phyloP scores from a whole-genome alignment of 2,797 vertebrate genomes.

The Dendrocincla tyrannina region DNA sequence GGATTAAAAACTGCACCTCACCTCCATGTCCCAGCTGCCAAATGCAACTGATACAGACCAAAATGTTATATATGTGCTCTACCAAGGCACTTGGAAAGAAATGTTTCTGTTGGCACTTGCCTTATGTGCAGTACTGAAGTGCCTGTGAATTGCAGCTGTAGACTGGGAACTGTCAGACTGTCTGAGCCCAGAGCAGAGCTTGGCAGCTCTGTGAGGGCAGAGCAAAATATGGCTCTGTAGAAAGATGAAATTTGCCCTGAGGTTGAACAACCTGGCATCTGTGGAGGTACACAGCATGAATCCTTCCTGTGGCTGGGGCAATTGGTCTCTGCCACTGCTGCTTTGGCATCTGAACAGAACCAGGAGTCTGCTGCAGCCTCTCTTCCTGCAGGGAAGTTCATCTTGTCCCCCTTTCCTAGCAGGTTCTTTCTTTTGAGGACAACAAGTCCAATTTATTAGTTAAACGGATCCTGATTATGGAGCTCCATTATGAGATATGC shows the following conservation, averaged over 20 bases:
- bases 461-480: neutral
- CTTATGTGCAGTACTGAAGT: rapidly evolving
- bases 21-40: neutral
- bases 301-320: neutral
- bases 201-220: neutral
- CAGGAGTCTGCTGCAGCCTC: neutral
- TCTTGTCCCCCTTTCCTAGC: neutral
- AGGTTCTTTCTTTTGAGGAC: neutral
- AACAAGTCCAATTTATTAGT: too few species aligned
- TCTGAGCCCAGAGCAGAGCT: neutral
- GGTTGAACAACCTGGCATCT: neutral
- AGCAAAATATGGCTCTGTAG: neutral
- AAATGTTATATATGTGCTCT: neutral
- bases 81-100: neutral
- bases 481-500: neutral
- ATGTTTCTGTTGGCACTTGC: neutral
- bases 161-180: neutral
- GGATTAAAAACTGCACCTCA: neutral
- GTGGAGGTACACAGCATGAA: neutral
- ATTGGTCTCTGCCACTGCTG: neutral
- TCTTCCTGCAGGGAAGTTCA: neutral
- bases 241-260: neutral
- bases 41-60: neutral
- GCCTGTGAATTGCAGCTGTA: neutral
- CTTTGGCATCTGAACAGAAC: neutral